Evolutionary conservation across 1,140 invertebrate genomes (phyloP), one percentile per base, ranked within the genome.

Genomic region (Halictus rubicundus): DNA sequence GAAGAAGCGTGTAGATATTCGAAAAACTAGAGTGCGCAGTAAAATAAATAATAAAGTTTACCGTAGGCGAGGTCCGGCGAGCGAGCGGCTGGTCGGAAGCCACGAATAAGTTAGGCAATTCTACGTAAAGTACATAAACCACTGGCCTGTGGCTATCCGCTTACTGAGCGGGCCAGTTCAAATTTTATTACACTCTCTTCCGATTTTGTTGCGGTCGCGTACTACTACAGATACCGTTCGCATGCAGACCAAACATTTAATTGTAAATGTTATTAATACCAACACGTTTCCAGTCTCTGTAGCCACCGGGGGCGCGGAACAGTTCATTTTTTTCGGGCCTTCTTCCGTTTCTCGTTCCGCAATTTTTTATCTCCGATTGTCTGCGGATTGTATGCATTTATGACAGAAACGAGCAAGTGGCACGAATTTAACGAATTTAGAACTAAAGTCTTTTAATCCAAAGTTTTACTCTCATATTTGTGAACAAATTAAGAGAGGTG

Each of bases 91-190:
- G 42, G 42, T 76, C 73, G 73, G 37, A 46, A 75, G 73, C 64
- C 64, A 75, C 63, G 63, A 76, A 76, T 68, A 76, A 76, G 73
- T 76, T 76, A 66, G 73, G 52, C 63, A 68, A 39, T 75, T 68
- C 60, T 37, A 16, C n/a, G 37, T 25, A 57, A 66, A 75, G 46
- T 68, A 19, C 73, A 57, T 57, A 68, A 68, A 68, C 73, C 64
- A 32, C 73, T 16, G 42, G 49, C 19, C 64, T 19, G 64, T 68
- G 64, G 64, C 52, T 16, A 59, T 32, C n/a, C 73, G 52, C 37
- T 46, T 27, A 25, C 37, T 14, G 12, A 21, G 10, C 42, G n/a
- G 37, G 19, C 16, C 7, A 39, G 39, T n/a, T 52, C 23, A 16
- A 68, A 76, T 25, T 76, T 76, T 60, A 42, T 39, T 39, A 54